Conservation (phyloP, 2,113 vertebrate genomes). For the Oryzias melastigma region DNA sequence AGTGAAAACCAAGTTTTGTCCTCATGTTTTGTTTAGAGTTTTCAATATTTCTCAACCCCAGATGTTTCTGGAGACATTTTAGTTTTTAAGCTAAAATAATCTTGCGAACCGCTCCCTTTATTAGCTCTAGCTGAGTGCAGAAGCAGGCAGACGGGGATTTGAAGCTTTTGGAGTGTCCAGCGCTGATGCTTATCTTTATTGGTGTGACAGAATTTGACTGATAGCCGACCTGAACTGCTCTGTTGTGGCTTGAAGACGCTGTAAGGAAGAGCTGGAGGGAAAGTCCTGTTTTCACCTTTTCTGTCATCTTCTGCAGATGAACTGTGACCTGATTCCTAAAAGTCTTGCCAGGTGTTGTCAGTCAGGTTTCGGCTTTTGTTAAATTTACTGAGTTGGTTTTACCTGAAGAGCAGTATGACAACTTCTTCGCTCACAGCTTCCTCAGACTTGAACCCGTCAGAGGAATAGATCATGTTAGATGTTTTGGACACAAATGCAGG, state of each 20-base stretch:
- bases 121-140: background rate
- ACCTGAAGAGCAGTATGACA: conserved; percentile 26
- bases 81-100: too few relatives aligned
- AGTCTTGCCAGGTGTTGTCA: conserved; percentile 9
- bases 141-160: background rate
- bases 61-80: too few relatives aligned
- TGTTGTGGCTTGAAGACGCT: conserved; percentile 40
- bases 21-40: too few relatives aligned
- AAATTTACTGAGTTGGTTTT: conserved; percentile 31
- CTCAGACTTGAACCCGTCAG: background rate
- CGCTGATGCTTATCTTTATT: conserved; percentile 48
- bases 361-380: conserved; percentile 41
- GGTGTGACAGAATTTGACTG: conserved; percentile 36
- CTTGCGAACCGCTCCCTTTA: too few relatives aligned
- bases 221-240: conserved; percentile 29
- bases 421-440: conserved; percentile 2
- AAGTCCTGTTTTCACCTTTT: conserved; percentile 15
- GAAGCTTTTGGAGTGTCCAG: conserved; percentile 18
- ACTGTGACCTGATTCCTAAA: conserved; percentile 9
- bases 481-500: too few relatives aligned
- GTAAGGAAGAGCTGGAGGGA: conserved; percentile 2
- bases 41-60: too few relatives aligned
- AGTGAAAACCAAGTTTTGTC: too few relatives aligned
- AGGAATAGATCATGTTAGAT: too few relatives aligned
- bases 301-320: conserved; percentile 7